Evolutionary conservation across 1,140 invertebrate species (phyloP).

Genomic region (Aradophagus sp.): DNA sequence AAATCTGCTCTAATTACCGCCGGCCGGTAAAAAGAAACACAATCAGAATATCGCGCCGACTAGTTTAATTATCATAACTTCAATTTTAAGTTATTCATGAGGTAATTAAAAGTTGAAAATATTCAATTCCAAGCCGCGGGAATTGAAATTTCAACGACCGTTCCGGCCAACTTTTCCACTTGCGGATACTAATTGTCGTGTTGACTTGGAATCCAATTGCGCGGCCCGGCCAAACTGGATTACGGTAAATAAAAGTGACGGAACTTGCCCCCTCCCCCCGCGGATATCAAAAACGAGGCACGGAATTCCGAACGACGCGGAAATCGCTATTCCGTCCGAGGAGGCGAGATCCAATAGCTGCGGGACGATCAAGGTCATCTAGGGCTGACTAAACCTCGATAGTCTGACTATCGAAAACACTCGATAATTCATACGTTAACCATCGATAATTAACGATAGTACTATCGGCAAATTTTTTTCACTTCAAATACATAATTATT

Average conservation of each 20-base stretch:
- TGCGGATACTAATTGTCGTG: constrained; percentile 33
- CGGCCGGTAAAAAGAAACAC: constrained; percentile 25
- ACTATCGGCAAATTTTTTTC: no score
- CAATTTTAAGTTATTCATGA: constrained; percentile 47
- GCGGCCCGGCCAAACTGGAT: constrained; percentile 25
- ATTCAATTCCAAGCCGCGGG: constrained; percentile 38
- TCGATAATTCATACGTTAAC: no score
- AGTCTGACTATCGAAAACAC: no score
- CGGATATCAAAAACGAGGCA: no score
- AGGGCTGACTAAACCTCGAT: no score
- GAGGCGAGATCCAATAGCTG: no score
- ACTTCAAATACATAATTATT: no score
- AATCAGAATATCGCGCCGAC: constrained; percentile 14
- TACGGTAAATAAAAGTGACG: constrained; percentile 41
- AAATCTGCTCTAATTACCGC: constrained; percentile 38
- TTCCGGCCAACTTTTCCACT: constrained; percentile 39
- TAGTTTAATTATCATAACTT: constrained; percentile 46
- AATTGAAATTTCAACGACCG: constrained; percentile 36
- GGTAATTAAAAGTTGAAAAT: constrained; percentile 47
- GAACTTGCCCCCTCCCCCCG: constrained; percentile 16
- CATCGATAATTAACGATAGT: no score
- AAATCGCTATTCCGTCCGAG: no score
- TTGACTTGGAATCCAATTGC: constrained; percentile 39
- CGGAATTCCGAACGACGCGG: no score
- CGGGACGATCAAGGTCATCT: no score